phyloP scores from a whole-genome alignment of 2,888 invertebrate species.

The Tuta absoluta region DNA sequence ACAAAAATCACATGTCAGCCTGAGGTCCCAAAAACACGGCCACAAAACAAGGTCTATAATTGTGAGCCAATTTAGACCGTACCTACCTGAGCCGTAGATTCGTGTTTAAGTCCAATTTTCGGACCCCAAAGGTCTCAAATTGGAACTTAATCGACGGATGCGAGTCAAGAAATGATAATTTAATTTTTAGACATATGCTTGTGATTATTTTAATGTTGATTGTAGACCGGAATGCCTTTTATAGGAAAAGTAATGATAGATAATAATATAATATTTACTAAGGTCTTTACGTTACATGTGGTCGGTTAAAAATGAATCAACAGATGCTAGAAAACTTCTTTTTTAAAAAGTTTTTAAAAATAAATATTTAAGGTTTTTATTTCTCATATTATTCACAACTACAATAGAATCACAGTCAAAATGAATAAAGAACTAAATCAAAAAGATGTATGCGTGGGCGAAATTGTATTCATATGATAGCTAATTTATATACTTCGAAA shows the following conservation, averaged over 20 bases:
- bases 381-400: neutral
- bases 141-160: slow-evolving; percentile 58
- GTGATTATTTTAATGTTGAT: slow-evolving; percentile 60
- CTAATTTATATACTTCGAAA: slow-evolving; percentile 13
- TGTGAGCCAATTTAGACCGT: slow-evolving; percentile 45
- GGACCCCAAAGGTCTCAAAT: slow-evolving; percentile 46
- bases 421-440: neutral
- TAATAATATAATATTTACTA: slow-evolving; percentile 22
- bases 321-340: neutral
- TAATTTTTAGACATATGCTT: slow-evolving; percentile 53
- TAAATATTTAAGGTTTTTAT: neutral
- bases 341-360: neutral
- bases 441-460: slow-evolving; percentile 4
- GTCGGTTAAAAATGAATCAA: neutral
- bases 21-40: slow-evolving; percentile 16
- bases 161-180: slow-evolving; percentile 53
- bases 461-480: slow-evolving; percentile 3
- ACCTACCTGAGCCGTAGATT: slow-evolving; percentile 41
- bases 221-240: slow-evolving; percentile 35
- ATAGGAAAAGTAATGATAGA: slow-evolving; percentile 40
- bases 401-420: neutral
- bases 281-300: neutral
- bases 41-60: slow-evolving; percentile 37
- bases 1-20: slow-evolving; percentile 3
- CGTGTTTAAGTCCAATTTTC: slow-evolving; percentile 46